Percentiles rank a stretch among this genome's conserved stretches.
These are phyloP conservation scores for Zoroaster sp. DNA, from an alignment of 53 echinoderm and acorn worm species.

Conservation along the genomic window DNA sequence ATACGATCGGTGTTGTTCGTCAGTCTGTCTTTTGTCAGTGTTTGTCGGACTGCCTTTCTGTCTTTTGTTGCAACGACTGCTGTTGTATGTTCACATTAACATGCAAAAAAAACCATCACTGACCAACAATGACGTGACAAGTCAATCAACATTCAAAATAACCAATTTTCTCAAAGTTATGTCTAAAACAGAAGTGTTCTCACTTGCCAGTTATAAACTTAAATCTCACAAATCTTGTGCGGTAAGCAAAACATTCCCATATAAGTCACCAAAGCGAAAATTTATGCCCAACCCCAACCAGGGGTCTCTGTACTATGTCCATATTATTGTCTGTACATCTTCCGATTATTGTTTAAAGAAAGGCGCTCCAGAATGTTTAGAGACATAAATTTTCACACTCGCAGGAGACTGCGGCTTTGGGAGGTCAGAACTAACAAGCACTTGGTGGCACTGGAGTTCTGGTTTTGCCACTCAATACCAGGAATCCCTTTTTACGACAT, in stretches of 20 bases:
- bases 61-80: too few relatives aligned
- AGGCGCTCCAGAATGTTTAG: neutral
- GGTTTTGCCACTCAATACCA: neutral
- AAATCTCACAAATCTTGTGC: neutral
- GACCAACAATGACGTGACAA: neutral
- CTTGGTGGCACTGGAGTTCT: neutral
- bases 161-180: neutral
- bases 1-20: too few relatives aligned
- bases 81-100: neutral
- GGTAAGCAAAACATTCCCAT: neutral
- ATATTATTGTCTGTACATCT: neutral
- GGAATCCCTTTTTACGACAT: neutral
- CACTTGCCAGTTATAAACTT: neutral
- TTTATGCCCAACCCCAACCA: neutral
- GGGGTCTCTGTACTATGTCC: neutral
- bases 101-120: neutral
- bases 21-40: too few relatives aligned
- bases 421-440: slow-evolving; percentile 22
- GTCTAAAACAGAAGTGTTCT: neutral
- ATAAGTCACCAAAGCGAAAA: neutral
- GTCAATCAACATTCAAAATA: neutral
- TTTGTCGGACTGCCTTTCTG: too few relatives aligned
- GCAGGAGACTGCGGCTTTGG: neutral
- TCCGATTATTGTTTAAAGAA: neutral
- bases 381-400: neutral